Evolutionary conservation across 2,797 vertebrate species (phyloP).

Genomic region (Carcharodon carcharias): DNA sequence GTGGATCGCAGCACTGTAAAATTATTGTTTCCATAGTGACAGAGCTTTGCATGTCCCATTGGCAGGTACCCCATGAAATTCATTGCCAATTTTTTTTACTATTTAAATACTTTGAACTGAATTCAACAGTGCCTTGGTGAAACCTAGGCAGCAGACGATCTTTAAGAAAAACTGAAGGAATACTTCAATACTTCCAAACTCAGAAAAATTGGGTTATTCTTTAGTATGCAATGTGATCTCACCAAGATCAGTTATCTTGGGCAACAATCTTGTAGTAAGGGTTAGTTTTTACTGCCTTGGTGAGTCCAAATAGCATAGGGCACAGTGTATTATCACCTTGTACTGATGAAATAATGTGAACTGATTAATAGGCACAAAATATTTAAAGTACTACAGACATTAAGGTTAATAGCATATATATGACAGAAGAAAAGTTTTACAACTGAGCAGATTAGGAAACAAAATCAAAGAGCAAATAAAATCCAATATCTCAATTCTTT

Average conservation of each 20-base stretch:
- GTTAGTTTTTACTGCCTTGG: background rate
- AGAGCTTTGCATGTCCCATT: background rate
- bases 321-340: background rate
- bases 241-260: background rate
- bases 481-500: background rate
- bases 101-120: background rate
- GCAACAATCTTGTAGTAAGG: background rate
- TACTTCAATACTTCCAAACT: background rate
- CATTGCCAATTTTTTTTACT: background rate
- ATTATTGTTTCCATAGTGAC: slow-evolving; percentile 10
- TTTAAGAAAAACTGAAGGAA: background rate
- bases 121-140: background rate
- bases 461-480: background rate
- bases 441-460: background rate
- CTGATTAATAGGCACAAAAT: background rate
- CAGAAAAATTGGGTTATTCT: background rate
- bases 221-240: background rate
- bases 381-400: background rate
- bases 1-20: background rate
- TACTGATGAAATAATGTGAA: background rate
- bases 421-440: background rate
- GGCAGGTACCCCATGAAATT: slow-evolving; percentile 6
- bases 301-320: background rate
- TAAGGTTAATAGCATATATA: too few species aligned
- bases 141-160: background rate